These are phyloP conservation scores for Sinocyclocheilus maitianheensis DNA, from an alignment of 2,113 vertebrate genomes.

Conservation along the genomic window DNA sequence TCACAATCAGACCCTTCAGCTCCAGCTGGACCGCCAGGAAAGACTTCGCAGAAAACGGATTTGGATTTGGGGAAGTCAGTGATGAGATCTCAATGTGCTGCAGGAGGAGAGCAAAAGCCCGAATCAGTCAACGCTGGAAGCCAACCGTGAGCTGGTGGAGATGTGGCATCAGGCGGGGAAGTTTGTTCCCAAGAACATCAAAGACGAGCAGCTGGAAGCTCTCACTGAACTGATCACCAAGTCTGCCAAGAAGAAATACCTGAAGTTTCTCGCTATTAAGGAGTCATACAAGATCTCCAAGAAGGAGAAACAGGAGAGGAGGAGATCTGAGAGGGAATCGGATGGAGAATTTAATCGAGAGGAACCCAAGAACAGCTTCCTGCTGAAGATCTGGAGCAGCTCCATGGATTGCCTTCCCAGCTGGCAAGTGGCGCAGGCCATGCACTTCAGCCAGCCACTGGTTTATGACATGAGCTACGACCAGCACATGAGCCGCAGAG, in stretches of 20 bases:
- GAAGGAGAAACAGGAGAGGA: slow-evolving; percentile 75
- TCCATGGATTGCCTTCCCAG: slow-evolving; percentile 67
- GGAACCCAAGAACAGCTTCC: slow-evolving; percentile 63
- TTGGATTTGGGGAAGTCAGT: slow-evolving; percentile 90
- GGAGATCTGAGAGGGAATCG: slow-evolving; percentile 56
- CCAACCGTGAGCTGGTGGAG: slow-evolving; percentile 79
- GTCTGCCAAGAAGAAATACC: slow-evolving; percentile 83
- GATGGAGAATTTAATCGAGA: neutral
- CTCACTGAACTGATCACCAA: slow-evolving; percentile 80
- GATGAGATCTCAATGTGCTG: slow-evolving; percentile 76
- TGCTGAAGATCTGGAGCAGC: slow-evolving; percentile 70
- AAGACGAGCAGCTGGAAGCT: slow-evolving; percentile 78
- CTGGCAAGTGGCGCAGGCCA: slow-evolving; percentile 85
- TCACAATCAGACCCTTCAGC: slow-evolving; percentile 62
- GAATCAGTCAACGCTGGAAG: slow-evolving; percentile 60
- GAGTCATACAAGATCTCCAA: slow-evolving; percentile 76
- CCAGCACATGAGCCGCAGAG: slow-evolving; percentile 78
- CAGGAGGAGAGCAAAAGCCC: neutral
- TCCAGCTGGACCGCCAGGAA: slow-evolving; percentile 64
- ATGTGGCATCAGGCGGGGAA: slow-evolving; percentile 88
- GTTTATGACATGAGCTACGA: slow-evolving; percentile 94
- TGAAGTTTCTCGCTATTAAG: slow-evolving; percentile 80
- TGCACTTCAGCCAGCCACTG: slow-evolving; percentile 90
- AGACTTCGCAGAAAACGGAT: slow-evolving; percentile 63
- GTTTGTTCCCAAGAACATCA: slow-evolving; percentile 82